Percentiles rank a stretch among this genome's conserved stretches.
Conservation (phyloP, 2,113 vertebrate genomes). For the Polypterus senegalus region DNA sequence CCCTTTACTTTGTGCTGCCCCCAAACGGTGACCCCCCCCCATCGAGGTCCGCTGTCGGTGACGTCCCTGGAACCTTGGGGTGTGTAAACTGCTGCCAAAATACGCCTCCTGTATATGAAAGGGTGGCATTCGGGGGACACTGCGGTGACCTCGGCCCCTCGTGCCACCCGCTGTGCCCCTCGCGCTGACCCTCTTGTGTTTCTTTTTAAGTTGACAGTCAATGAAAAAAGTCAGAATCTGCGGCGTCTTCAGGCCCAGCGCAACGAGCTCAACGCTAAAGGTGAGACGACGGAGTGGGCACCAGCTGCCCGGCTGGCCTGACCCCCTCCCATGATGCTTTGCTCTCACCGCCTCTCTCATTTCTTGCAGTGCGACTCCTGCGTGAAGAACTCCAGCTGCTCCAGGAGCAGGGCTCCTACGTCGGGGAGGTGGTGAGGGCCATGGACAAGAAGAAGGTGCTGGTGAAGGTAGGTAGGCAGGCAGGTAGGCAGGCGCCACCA, state of each 20-base stretch:
- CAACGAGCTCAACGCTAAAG: conserved; percentile 95
- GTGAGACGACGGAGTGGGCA: conserved; percentile 31
- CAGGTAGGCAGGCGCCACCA: no score
- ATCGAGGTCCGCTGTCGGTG: no score
- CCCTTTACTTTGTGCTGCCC: no score
- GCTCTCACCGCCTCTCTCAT: no score
- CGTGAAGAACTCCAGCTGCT: conserved; percentile 91
- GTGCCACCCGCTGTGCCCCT: not conserved
- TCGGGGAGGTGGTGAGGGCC: conserved; percentile 91
- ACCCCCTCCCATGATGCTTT: no score
- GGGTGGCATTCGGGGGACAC: no score
- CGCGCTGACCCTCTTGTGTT: conserved; percentile 8
- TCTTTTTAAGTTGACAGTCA: conserved; percentile 71
- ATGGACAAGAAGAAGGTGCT: conserved; percentile 99
- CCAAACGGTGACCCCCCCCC: no score
- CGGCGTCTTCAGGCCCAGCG: conserved; percentile 88
- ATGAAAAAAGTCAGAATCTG: conserved; percentile 93
- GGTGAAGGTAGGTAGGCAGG: conserved; percentile 64
- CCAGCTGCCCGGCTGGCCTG: no score
- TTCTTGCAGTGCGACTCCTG: conserved; percentile 67
- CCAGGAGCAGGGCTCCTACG: conserved; percentile 95
- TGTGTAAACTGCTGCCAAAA: no score
- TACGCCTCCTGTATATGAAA: no score
- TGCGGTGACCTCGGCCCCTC: no score
- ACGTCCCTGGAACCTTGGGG: no score